Evolutionary conservation across 2,888 invertebrate genomes (phyloP).

Genomic region (Meandrusa payeni): DNA sequence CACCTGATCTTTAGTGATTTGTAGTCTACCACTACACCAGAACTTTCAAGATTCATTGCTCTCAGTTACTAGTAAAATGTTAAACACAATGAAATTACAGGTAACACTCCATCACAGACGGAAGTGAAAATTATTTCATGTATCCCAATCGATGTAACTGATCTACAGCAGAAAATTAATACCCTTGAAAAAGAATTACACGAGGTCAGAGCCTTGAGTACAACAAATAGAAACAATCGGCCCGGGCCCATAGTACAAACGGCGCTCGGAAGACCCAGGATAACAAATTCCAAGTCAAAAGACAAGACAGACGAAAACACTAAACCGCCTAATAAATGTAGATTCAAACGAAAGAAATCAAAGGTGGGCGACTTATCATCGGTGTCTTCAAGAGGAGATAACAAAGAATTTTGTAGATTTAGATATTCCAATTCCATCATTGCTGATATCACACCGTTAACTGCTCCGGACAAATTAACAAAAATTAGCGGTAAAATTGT

Average conservation of each 20-base stretch:
- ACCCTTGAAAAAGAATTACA: slow-evolving; percentile 54
- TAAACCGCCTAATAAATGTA: slow-evolving; percentile 3
- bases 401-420: slow-evolving; percentile 7
- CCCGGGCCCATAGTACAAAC: slow-evolving; percentile 16
- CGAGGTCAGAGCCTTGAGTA: slow-evolving; percentile 27
- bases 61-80: no score
- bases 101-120: slow-evolving; percentile 66
- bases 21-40: no score
- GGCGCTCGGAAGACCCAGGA: slow-evolving; percentile 13
- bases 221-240: slow-evolving; percentile 3
- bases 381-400: slow-evolving; percentile 1
- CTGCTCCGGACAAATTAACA: not conserved
- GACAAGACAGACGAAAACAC: slow-evolving; percentile 10
- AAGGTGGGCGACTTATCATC: slow-evolving; percentile 12
- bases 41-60: no score
- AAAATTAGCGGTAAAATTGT: slow-evolving; percentile 24
- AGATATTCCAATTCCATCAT: slow-evolving; percentile 10
- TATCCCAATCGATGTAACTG: slow-evolving; percentile 71
- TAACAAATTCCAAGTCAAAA: slow-evolving; percentile 5
- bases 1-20: no score
- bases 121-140: slow-evolving; percentile 75
- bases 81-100: slow-evolving; percentile 34
- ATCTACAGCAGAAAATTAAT: slow-evolving; percentile 62
- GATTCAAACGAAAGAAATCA: slow-evolving; percentile 9
- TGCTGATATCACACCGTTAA: not conserved